phyloP scores from a whole-genome alignment of 2,797 vertebrate species.

The Molossus alvarezi region DNA sequence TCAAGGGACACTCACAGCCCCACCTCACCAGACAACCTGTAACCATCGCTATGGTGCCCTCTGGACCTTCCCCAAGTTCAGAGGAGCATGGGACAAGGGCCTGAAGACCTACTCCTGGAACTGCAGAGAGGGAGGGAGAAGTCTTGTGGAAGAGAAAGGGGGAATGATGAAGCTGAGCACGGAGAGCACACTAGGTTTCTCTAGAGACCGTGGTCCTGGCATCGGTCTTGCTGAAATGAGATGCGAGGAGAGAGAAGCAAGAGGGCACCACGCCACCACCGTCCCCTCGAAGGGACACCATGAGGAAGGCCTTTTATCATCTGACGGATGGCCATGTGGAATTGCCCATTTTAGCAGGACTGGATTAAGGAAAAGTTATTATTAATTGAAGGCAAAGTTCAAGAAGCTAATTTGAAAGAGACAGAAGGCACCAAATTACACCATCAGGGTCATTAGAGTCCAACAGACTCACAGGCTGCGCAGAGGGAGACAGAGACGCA shows the following conservation, averaged over 20 bases:
- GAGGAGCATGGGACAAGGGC: neutral
- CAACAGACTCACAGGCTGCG: neutral
- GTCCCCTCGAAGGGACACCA: neutral
- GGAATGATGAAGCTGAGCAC: slow-evolving; percentile 1
- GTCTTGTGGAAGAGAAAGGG: slow-evolving; percentile 1
- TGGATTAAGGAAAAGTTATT: slow-evolving; percentile 37
- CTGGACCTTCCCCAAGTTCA: slow-evolving; percentile 34
- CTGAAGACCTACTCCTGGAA: neutral
- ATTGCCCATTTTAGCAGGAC: neutral
- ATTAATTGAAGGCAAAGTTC: slow-evolving; percentile 38
- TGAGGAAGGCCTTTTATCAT: neutral
- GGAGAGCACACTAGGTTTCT: slow-evolving; percentile 26
- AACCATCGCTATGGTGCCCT: slow-evolving; percentile 58
- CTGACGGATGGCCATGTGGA: neutral
- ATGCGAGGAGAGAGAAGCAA: slow-evolving; percentile 25
- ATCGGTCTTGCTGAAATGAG: slow-evolving; percentile 61
- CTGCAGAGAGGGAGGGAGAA: neutral
- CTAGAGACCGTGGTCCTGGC: slow-evolving; percentile 24
- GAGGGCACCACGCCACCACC: neutral
- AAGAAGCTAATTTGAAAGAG: slow-evolving; percentile 14
- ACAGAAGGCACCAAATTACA: neutral
- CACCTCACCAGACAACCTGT: slow-evolving; percentile 50
- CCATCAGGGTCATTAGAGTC: neutral
- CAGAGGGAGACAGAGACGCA: neutral
- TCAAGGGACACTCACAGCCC: slow-evolving; percentile 39